phyloP scores from a whole-genome alignment of 2,888 invertebrate genomes.

The Drosophila nr. fundita region DNA sequence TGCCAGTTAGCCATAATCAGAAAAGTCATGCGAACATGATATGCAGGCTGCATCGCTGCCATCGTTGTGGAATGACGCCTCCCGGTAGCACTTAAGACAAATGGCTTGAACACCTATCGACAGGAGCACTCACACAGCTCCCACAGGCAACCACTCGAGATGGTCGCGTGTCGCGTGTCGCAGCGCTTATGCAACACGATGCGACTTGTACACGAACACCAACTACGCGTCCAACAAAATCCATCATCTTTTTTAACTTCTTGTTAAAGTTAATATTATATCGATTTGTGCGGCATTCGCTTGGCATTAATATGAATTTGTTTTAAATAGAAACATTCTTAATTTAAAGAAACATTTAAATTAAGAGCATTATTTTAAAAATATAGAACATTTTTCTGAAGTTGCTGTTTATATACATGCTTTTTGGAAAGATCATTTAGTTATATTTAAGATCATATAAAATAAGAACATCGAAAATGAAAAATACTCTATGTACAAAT shows the following conservation, averaged over 20 bases:
- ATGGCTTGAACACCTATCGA: slow-evolving; percentile 78
- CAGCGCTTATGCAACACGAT: neutral
- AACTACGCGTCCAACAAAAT: neutral
- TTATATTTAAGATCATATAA: neutral
- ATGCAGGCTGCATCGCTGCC: slow-evolving; percentile 27
- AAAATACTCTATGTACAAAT: neutral
- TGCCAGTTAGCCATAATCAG: slow-evolving; percentile 41
- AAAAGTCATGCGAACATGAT: slow-evolving; percentile 48
- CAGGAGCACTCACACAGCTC: slow-evolving; percentile 26
- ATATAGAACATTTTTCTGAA: neutral
- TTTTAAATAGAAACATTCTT: neutral
- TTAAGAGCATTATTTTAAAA: neutral
- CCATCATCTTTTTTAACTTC: neutral
- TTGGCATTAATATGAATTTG: neutral
- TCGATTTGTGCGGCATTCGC: neutral
- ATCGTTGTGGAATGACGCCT: slow-evolving; percentile 45
- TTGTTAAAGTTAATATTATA: neutral
- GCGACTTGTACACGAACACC: neutral
- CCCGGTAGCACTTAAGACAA: slow-evolving; percentile 75
- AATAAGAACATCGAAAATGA: neutral
- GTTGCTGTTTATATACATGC: neutral
- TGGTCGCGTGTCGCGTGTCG: slow-evolving; percentile 2
- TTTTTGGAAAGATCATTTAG: neutral
- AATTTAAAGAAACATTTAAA: neutral
- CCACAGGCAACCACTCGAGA: slow-evolving; percentile 14